A percentile compares a stretch with the other conserved stretches of the same genome.
phyloP scores from a whole-genome alignment of 2,113 vertebrate genomes.

The Notothenia rossii region DNA sequence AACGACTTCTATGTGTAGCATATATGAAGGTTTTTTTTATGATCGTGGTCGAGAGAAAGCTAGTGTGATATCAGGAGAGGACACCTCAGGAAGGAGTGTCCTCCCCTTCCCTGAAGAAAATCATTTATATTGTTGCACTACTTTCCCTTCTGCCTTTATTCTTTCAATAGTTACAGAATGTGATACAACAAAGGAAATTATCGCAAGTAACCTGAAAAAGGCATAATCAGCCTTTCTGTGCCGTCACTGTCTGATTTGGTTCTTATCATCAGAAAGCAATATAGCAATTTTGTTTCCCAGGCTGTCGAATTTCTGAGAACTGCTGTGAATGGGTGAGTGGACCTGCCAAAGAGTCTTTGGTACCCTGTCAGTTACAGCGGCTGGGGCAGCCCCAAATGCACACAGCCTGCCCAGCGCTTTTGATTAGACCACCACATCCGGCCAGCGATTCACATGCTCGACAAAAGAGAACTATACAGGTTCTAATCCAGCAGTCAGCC shows the following conservation, averaged over 20 bases:
- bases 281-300: slow-evolving; percentile 63
- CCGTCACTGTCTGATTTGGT: slow-evolving; percentile 41
- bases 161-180: slow-evolving; percentile 16
- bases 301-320: slow-evolving; percentile 54
- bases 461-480: slow-evolving; percentile 51
- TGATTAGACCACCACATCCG: slow-evolving; percentile 43
- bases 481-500: slow-evolving; percentile 36
- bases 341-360: slow-evolving; percentile 74
- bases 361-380: slow-evolving; percentile 67
- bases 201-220: slow-evolving; percentile 19
- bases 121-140: background rate
- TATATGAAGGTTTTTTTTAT: background rate
- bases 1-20: slow-evolving; percentile 10
- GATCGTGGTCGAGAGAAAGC: background rate
- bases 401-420: slow-evolving; percentile 35
- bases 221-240: slow-evolving; percentile 38
- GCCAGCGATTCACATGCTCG: slow-evolving; percentile 49
- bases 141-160: slow-evolving; percentile 11
- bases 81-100: background rate
- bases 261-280: slow-evolving; percentile 71
- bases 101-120: slow-evolving; percentile 7
- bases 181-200: slow-evolving; percentile 47
- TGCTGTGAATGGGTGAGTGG: slow-evolving; percentile 70
- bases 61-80: slow-evolving; percentile 13
- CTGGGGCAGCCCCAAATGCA: slow-evolving; percentile 44